Base-by-base conservation (phyloP, 2,888 invertebrate genomes). In the Acanthosepion lycidas region DNA sequence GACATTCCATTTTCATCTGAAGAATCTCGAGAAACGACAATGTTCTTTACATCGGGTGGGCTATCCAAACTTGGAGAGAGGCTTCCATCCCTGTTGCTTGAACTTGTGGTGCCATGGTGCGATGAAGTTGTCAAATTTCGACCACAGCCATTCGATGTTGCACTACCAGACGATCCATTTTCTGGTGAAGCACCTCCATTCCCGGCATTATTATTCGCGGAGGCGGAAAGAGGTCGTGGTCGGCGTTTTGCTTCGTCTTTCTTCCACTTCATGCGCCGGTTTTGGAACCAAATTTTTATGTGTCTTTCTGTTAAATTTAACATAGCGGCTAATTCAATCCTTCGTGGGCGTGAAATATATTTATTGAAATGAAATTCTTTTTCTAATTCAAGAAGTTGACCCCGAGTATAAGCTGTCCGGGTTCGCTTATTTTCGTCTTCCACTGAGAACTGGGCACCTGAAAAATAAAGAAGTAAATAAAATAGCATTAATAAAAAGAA, bases 341-440 rank as follows among this genome's bases (percentile, higher is more conserved):
- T 98, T 98, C 99, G 98, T 98, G 99, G 98, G 98, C 99, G 98
- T 97, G 99, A 99, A 98, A 99, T 98, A 98, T 99, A 99, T 98
- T 99, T 98, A 98, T 99, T 99, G 98, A 99, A 99, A 98, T 99
- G 99, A 98, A 99, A 99, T 98, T 99, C 99, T 98, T 99, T 99
- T 98, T 99, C 99, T 98, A 99, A 98, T 98, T 99, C 99, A 97
- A 99, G 98, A 95, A 99, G 99, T 98, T 99, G 99, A 98, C 99
- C 99, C 97, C 99, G 98, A 96, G 99, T 99, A 98, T 99, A 99
- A 96, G 99, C 99, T 98, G 99, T 99, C 97, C 99, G 98, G 96
- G 99, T 99, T 97, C 99, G 98, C 98, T 97, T 97, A 96, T 97
- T 97, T 95, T 97, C 97, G 94, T 97, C 97, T 94, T 97, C 97